Conservation (phyloP, 2,888 invertebrate species). For the Amiota communis region DNA sequence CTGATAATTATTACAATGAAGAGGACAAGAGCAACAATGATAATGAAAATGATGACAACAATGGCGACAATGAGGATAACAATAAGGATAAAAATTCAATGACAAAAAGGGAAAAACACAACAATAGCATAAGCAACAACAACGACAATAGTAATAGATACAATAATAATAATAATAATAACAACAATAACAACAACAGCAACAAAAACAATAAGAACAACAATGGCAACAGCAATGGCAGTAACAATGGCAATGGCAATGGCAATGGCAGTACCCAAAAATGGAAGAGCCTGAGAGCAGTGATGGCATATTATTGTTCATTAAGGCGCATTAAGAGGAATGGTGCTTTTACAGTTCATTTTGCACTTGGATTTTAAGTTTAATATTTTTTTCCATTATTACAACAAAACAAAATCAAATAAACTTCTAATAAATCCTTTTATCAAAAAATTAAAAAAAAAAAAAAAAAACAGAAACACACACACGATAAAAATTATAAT, state of each 20-base stretch:
- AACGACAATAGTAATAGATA: conserved; percentile 30
- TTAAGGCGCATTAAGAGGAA: conserved; percentile 91
- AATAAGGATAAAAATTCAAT: neutral
- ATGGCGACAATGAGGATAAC: neutral
- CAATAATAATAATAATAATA: neutral
- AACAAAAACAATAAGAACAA: conserved; percentile 22
- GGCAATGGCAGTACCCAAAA: conserved; percentile 75
- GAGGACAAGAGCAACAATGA: conserved; percentile 17
- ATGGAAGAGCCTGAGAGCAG: conserved; percentile 90
- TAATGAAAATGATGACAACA: conserved; percentile 37
- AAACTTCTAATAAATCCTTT: too few relatives aligned
- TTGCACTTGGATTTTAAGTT: too few relatives aligned
- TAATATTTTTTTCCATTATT: neutral
- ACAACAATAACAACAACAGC: conserved; percentile 5
- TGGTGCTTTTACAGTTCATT: conserved; percentile 27
- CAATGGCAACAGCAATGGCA: conserved; percentile 20
- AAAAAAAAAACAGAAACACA: too few relatives aligned
- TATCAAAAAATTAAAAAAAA: too few relatives aligned
- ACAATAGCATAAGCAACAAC: conserved; percentile 22
- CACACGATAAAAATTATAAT: too few relatives aligned
- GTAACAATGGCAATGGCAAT: conserved; percentile 42
- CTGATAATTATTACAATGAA: neutral
- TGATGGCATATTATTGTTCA: conserved; percentile 91
- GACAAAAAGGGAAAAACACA: neutral
- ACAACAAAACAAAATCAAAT: too few relatives aligned